Evolutionary conservation across 2,888 invertebrate genomes (phyloP).

Genomic region (Coelinius sp.): DNA sequence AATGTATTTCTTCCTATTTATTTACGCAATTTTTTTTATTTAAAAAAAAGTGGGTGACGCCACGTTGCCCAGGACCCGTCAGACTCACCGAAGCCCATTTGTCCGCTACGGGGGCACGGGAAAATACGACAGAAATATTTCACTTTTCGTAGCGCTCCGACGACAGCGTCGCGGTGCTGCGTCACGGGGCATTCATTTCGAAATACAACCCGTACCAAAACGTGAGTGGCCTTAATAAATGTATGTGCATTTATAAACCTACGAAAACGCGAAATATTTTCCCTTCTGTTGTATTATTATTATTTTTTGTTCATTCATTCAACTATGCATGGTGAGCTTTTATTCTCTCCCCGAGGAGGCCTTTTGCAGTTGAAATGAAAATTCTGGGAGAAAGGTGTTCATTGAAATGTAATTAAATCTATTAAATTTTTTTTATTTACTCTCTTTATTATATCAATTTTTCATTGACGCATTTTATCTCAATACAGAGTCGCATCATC

Average conservation of each 20-base stretch:
- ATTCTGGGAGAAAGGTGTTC: too few relatives aligned
- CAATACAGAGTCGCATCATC: too few relatives aligned
- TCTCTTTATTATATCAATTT: too few relatives aligned
- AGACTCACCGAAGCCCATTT: conserved; percentile 68
- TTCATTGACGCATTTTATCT: too few relatives aligned
- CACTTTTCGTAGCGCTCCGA: conserved; percentile 69
- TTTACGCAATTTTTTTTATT: not conserved
- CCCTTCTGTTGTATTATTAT: not conserved
- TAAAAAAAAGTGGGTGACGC: conserved; percentile 38
- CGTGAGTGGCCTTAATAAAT: conserved; percentile 68
- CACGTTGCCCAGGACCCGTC: conserved; percentile 59
- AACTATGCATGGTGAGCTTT: not conserved
- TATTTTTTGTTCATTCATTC: not conserved
- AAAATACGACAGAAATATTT: conserved; percentile 70
- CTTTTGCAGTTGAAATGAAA: not conserved
- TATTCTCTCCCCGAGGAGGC: too few relatives aligned
- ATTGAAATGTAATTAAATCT: too few relatives aligned
- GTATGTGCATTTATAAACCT: conserved; percentile 66
- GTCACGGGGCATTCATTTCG: conserved; percentile 67
- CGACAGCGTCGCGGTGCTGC: conserved; percentile 69
- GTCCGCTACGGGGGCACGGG: conserved; percentile 60
- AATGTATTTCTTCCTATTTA: not conserved
- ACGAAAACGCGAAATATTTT: conserved; percentile 39
- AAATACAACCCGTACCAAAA: conserved; percentile 56
- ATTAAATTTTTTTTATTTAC: too few relatives aligned